phyloP scores from a whole-genome alignment of 2,113 vertebrate species.

The Tupaia chinensis region DNA sequence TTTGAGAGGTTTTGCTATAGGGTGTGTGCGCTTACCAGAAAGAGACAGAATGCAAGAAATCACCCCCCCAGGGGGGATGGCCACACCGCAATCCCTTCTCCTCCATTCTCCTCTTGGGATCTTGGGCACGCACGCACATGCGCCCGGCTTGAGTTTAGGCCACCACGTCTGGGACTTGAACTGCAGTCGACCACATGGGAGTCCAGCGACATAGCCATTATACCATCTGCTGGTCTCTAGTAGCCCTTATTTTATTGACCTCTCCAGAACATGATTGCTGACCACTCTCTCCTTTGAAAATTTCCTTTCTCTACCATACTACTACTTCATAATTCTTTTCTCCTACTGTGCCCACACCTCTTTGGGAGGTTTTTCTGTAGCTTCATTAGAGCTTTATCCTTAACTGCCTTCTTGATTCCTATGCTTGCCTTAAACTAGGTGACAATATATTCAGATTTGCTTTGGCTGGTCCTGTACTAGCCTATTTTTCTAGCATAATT shows the following conservation, averaged over 20 bases:
- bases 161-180: too few species aligned
- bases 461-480: slow-evolving; percentile 41
- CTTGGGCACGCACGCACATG: too few species aligned
- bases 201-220: too few species aligned
- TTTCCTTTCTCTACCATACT: background rate
- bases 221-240: background rate
- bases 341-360: background rate
- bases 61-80: too few species aligned
- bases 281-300: background rate
- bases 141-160: too few species aligned
- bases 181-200: too few species aligned
- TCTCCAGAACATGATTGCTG: background rate
- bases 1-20: too few species aligned
- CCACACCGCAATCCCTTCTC: too few species aligned
- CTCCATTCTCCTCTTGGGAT: too few species aligned
- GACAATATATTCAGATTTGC: background rate
- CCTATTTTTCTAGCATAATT: background rate
- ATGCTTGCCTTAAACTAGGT: background rate
- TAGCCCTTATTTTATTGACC: background rate
- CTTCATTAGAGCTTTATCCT: background rate
- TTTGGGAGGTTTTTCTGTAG: background rate
- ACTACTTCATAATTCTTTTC: slow-evolving; percentile 7
- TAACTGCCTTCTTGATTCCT: background rate
- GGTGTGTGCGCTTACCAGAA: too few species aligned
- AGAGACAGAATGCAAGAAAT: too few species aligned